phyloP scores from a whole-genome alignment of 1,140 invertebrate species.

The Calosoma granatense region DNA sequence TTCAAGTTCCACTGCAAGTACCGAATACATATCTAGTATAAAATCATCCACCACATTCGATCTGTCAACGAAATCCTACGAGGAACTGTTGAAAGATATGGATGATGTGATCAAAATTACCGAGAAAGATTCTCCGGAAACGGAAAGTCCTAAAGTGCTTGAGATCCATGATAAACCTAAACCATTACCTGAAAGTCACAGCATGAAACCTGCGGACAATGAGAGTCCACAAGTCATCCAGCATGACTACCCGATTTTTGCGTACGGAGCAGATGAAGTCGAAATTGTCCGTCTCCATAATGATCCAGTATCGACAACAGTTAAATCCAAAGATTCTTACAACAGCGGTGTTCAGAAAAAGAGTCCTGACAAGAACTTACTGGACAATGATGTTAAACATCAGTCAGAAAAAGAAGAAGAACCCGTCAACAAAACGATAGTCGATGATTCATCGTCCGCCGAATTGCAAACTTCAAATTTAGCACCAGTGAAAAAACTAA shows the following conservation, averaged over 20 bases:
- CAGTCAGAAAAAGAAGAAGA: background rate
- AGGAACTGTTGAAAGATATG: background rate
- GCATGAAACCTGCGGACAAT: constrained; percentile 9
- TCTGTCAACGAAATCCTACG: background rate
- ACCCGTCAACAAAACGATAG: background rate
- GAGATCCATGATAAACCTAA: background rate
- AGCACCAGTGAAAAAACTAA: background rate
- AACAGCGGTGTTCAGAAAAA: constrained; percentile 19
- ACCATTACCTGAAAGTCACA: constrained; percentile 10
- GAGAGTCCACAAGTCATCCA: constrained; percentile 26
- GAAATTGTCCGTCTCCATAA: constrained; percentile 38
- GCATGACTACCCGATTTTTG: constrained; percentile 24
- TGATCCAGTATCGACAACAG: constrained; percentile 29
- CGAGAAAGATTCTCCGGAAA: background rate
- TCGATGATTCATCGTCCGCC: background rate
- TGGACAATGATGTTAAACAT: constrained; percentile 8
- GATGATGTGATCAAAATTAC: background rate
- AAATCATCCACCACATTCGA: background rate
- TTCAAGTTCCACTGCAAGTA: background rate
- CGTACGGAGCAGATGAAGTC: constrained; percentile 32
- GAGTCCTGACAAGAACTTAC: constrained; percentile 1
- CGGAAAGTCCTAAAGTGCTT: background rate
- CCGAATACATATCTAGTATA: background rate
- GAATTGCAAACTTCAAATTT: constrained; percentile 1
- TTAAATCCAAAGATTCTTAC: constrained; percentile 33